Conservation (phyloP, 2,888 invertebrate species). For the Ochlodes sylvanus region DNA sequence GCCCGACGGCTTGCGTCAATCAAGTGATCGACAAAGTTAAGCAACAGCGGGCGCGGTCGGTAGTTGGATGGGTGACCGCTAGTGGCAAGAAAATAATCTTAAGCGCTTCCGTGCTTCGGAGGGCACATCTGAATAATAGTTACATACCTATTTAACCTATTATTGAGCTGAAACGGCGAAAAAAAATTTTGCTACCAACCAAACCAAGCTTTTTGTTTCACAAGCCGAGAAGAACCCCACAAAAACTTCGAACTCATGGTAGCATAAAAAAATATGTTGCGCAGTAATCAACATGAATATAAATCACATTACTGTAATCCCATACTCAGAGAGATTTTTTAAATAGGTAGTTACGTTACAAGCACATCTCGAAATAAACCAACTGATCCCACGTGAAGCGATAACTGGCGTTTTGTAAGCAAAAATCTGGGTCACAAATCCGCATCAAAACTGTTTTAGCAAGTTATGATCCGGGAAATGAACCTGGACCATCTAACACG, state of each 20-base stretch:
- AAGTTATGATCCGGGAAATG: conserved; percentile 73
- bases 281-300: neutral
- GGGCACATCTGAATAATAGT: no score
- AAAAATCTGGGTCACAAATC: conserved; percentile 56
- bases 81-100: no score
- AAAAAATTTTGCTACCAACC: no score
- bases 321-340: conserved; percentile 3
- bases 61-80: no score
- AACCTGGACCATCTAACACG: conserved; percentile 68
- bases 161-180: no score
- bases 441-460: conserved; percentile 52
- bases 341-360: conserved; percentile 9
- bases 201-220: no score
- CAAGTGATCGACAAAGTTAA: no score
- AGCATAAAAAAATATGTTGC: neutral
- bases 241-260: neutral
- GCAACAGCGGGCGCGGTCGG: no score
- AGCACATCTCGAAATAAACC: conserved; percentile 1
- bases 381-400: conserved; percentile 26
- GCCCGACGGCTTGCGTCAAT: no score
- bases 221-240: neutral
- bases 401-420: conserved; percentile 33
- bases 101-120: no score
- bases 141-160: no score
- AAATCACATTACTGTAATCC: conserved; percentile 11